Evolutionary conservation across 2,113 vertebrate genomes (phyloP).

Genomic region (Spilogale gracilis): DNA sequence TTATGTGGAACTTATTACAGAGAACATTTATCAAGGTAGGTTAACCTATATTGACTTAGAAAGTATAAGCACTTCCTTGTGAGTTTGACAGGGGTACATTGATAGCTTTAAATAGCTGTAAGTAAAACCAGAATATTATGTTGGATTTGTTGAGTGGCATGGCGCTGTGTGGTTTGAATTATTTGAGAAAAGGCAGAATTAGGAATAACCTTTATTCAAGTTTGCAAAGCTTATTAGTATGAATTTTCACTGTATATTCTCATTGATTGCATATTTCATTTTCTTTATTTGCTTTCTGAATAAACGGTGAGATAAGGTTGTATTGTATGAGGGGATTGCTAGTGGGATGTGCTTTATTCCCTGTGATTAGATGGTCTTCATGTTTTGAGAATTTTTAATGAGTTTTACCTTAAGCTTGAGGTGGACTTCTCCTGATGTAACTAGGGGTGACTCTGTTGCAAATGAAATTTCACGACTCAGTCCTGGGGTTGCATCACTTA

Average conservation of each 20-base stretch:
- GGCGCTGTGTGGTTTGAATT: background rate
- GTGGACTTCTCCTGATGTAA: constrained; percentile 54
- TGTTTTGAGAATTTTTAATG: background rate
- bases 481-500: constrained; percentile 76
- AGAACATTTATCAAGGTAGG: background rate
- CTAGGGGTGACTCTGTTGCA: background rate
- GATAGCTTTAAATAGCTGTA: background rate
- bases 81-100: background rate
- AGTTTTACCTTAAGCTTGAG: background rate
- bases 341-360: background rate
- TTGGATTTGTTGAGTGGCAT: background rate
- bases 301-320: background rate
- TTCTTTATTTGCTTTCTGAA: background rate
- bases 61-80: background rate
- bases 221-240: background rate
- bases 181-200: background rate
- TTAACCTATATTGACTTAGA: background rate
- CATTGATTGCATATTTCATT: background rate
- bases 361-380: background rate
- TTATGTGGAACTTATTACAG: background rate
- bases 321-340: background rate
- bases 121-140: background rate
- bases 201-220: background rate
- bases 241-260: constrained; percentile 26
- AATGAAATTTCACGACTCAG: constrained; percentile 52